Evolutionary conservation across 2,888 invertebrate genomes (phyloP).

Genomic region (Orchesella flavescens): DNA sequence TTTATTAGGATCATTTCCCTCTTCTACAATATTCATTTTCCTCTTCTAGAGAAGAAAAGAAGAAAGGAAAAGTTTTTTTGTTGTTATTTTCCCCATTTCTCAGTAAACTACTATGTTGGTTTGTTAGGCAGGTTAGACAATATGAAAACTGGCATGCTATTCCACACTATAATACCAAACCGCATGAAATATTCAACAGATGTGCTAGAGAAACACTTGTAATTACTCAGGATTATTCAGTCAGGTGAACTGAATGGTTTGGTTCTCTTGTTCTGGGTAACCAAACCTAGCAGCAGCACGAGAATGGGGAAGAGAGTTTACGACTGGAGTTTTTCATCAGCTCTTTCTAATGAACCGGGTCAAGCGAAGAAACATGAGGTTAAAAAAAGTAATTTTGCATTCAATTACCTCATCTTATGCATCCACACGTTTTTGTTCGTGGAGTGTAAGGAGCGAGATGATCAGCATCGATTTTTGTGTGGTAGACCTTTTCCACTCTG

Average conservation of each 20-base stretch:
- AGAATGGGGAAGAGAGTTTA: background rate
- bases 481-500: too few species aligned
- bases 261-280: background rate
- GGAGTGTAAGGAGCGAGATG: too few species aligned
- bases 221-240: conserved; percentile 14
- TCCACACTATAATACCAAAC: background rate
- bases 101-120: background rate
- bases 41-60: background rate
- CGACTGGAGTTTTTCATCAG: background rate
- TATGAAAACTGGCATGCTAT: background rate
- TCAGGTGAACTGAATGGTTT: background rate
- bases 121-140: background rate
- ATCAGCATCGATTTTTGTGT: too few species aligned
- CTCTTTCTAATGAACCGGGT: conserved; percentile 1
- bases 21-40: conserved; percentile 3
- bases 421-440: too few species aligned
- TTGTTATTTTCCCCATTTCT: background rate
- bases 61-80: background rate
- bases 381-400: too few species aligned
- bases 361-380: background rate
- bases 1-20: conserved; percentile 28
- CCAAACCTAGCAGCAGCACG: background rate
- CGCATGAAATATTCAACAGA: conserved; percentile 55
- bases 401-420: too few species aligned
- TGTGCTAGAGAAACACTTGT: conserved; percentile 3